phyloP scores from a whole-genome alignment of 1,140 invertebrate genomes.

The Galleria mellonella region DNA sequence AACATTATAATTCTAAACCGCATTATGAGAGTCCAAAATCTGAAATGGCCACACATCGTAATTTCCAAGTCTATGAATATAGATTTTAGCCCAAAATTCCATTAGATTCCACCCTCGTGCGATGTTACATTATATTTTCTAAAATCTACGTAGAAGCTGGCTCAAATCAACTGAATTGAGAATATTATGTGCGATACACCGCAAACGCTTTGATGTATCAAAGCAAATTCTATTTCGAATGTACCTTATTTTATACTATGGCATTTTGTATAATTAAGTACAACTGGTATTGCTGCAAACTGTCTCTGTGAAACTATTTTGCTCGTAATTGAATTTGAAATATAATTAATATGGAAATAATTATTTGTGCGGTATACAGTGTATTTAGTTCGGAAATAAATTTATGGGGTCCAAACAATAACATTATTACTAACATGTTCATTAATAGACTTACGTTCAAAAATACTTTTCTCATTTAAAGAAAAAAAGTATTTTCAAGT shows the following conservation, averaged over 20 bases:
- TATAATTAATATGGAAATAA: constrained; percentile 1
- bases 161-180: constrained; percentile 22
- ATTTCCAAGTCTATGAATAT: constrained; percentile 22
- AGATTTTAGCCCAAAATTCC: constrained; percentile 14
- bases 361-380: not conserved
- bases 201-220: constrained; percentile 27
- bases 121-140: constrained; percentile 21
- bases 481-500: not conserved
- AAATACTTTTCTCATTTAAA: not conserved
- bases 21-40: constrained; percentile 1
- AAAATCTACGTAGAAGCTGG: constrained; percentile 18
- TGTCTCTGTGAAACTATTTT: not conserved
- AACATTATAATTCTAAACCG: no score
- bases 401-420: no score
- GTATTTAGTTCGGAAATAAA: not conserved
- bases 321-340: constrained; percentile 3
- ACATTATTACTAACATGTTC: no score
- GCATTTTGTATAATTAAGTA: constrained; percentile 25
- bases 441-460: not conserved
- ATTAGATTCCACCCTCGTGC: constrained; percentile 8
- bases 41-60: constrained; percentile 18
- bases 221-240: constrained; percentile 33
- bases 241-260: constrained; percentile 12
- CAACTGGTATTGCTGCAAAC: constrained; percentile 1
- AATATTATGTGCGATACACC: constrained; percentile 21